Percentiles rank a stretch among this genome's conserved stretches.
Conservation (phyloP, 2,113 vertebrate species). For the Oreochromis spilurus region DNA sequence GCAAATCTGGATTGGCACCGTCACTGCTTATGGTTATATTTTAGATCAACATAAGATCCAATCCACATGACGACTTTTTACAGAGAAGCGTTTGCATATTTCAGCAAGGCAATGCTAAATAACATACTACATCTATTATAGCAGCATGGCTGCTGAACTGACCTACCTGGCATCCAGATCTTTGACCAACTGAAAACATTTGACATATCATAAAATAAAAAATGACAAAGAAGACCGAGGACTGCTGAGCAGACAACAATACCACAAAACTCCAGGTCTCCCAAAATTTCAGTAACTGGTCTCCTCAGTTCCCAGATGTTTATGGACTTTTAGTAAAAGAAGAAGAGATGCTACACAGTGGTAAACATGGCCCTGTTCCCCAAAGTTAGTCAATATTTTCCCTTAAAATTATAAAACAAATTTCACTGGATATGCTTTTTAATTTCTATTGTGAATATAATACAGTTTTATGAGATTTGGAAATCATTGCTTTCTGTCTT, state of each 20-base stretch:
- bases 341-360: too few relatives aligned
- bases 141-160: background rate
- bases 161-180: background rate
- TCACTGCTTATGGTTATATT: background rate
- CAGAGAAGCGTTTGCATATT: background rate
- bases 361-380: background rate
- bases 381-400: background rate
- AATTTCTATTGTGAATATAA: background rate
- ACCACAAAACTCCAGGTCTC: background rate
- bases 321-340: background rate
- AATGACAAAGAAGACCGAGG: background rate
- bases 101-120: background rate
- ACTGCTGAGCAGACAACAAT: background rate
- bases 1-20: background rate
- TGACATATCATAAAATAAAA: background rate
- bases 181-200: background rate
- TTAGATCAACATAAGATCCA: background rate
- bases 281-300: background rate
- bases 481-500: background rate
- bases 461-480: background rate
- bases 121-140: background rate
- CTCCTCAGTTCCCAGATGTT: background rate
- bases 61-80: background rate
- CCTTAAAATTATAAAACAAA: background rate
- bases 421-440: rapidly evolving